Evolutionary conservation across 2,888 invertebrate genomes (phyloP), one percentile per base, ranked within the genome.

Genomic region (Tenthredo scrophulariae): DNA sequence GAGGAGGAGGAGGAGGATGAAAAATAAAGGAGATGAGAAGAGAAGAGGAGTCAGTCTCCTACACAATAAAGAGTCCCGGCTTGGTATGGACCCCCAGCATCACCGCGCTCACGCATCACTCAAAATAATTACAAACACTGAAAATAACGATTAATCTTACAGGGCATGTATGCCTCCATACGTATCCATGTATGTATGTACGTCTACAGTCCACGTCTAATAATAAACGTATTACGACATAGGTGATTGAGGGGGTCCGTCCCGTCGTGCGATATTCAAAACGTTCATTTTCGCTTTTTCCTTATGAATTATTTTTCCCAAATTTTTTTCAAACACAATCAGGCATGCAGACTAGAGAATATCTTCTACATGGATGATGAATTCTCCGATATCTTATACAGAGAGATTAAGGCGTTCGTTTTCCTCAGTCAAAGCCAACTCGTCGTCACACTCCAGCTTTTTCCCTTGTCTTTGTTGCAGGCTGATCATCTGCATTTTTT

Each of bases 241-340:
- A 80, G 43, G 83, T 82, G 72, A 85, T 87, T 70, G 86, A 84
- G 70, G 87, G 85, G 89, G 90, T 29, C 13, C 26, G 37, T 89
- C 91, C 91, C 91, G 90, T 86, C 86, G 91, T 88, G 91, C 88
- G 88, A 89, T 87, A 89, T 91, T 92, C 90, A 89, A 91, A 92
- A 92, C 91, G 90, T 90, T 92, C 91, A 91, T 91, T 88, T 43
- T 75, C 22, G 0, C 6, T 46, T 26, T 18, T 40, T 37, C 62
- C 18, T 65, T 9, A 10, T n/a, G 22, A 7, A 15, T 33, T 40
- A 6, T 6, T 40, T 40, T 7, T 40, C n/a, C n/a, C n/a, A n/a
- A n/a, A n/a, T n/a, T n/a, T n/a, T n/a, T n/a, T n/a, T n/a, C n/a
- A n/a, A n/a, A n/a, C n/a, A n/a, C n/a, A n/a, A n/a, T n/a, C n/a